Percentiles rank a stretch among this genome's conserved stretches.
Conservation (phyloP, 2,888 invertebrate genomes). For the Opisthograptis luteolata region DNA sequence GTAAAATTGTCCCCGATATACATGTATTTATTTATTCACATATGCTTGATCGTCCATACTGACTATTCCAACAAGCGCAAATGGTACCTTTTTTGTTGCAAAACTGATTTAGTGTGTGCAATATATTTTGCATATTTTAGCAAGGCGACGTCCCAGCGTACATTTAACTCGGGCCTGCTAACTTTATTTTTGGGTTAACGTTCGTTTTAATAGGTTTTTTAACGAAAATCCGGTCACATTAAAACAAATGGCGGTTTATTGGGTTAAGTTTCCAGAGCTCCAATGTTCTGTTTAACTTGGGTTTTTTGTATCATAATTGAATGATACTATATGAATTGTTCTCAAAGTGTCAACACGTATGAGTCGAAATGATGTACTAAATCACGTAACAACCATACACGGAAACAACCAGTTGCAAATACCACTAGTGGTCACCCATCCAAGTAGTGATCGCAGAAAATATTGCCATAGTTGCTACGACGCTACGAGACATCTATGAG, state of each 20-base stretch:
- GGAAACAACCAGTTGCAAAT: no score
- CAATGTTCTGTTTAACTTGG: constrained; percentile 1
- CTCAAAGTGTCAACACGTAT: no score
- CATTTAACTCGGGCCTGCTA: constrained; percentile 52
- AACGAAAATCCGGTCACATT: constrained; percentile 41
- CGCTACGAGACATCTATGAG: no score
- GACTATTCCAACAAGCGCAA: neutral
- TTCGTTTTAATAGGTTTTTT: constrained; percentile 53
- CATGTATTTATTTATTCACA: no score
- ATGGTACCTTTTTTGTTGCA: constrained; percentile 31
- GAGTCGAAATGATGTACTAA: no score
- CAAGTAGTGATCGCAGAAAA: no score
- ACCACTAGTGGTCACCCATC: no score
- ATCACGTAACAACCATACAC: no score
- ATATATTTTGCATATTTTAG: constrained; percentile 54
- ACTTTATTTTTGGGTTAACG: constrained; percentile 65
- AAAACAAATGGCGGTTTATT: constrained; percentile 32
- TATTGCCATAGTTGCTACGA: no score
- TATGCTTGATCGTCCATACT: no score
- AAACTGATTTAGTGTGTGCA: constrained; percentile 52
- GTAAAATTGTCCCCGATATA: no score
- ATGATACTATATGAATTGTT: no score
- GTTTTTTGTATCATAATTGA: neutral
- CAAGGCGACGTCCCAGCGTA: constrained; percentile 47
- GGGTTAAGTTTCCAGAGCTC: constrained; percentile 27